Evolutionary conservation across 2,888 invertebrate genomes (phyloP), one percentile per base, ranked within the genome.

Genomic region (Mythimna impura): DNA sequence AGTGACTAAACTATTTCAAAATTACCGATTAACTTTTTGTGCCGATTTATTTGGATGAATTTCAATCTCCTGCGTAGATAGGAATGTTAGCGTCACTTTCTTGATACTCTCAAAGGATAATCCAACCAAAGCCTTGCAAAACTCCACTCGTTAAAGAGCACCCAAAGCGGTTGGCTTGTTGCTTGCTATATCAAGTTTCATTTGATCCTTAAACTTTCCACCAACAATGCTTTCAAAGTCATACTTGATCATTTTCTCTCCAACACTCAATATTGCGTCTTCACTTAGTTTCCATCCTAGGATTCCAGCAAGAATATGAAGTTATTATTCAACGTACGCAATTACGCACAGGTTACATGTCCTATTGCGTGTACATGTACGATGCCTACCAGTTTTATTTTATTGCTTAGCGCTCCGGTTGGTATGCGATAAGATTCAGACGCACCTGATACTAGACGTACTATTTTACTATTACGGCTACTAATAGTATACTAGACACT

Each of bases 321-420:
- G 60, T 78, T 66, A 68, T 85, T 80, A 82, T 88, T 86, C 83
- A 89, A 89, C 82, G 69, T 75, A 82, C 83, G 79, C 70, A 85
- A 83, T 86, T 86, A 87, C 86, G 84, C 82, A 85, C 83, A 72
- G 61, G 71, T 85, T 82, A 83, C 85, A 85, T 77, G 66, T 75
- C 66, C 57, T 73, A 66, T 84, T 86, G 85, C 76, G 62, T 66
- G 52, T 66, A 52, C 61, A 62, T 76, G 57, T 58, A 22, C 73
- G 73, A 60, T 71, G 80, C 61, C 71, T 69, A 66, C 58, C 74
- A 79, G 78, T 85, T 85, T 85, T 83, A 72, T 82, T 89, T 89
- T 87, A 89, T 88, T 88, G 87, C 90, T 87, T 87, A 86, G 87
- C 88, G 88, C 86, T 89, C 86, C 86, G 88, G 81, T 89, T 89